Evolutionary conservation across 2,113 vertebrate genomes (phyloP).

Genomic region (Pogona vitticeps): DNA sequence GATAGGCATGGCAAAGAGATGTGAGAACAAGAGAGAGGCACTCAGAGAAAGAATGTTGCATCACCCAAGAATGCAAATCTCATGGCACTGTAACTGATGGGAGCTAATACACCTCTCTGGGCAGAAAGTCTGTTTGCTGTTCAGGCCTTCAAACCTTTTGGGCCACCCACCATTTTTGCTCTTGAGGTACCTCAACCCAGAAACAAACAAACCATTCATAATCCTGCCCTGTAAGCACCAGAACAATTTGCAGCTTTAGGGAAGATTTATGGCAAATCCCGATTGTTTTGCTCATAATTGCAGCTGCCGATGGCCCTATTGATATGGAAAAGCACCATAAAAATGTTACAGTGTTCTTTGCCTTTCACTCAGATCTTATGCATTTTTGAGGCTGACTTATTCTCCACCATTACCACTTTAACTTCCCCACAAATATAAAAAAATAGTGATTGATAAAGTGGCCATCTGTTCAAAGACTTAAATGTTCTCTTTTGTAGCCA

Average conservation of each 20-base stretch:
- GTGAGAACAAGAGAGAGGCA: neutral
- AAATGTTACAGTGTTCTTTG: conserved; percentile 19
- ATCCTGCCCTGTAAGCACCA: conserved; percentile 11
- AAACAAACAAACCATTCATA: conserved; percentile 23
- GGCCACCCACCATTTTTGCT: neutral
- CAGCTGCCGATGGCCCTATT: conserved; percentile 20
- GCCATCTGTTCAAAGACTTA: conserved; percentile 10
- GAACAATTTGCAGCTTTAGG: conserved; percentile 22
- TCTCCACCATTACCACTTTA: neutral
- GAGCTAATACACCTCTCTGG: neutral
- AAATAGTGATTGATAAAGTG: neutral
- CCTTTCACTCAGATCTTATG: conserved; percentile 10
- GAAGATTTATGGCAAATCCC: conserved; percentile 40
- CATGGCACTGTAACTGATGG: neutral
- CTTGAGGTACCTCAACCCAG: neutral
- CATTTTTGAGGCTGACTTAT: neutral
- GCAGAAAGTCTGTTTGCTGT: neutral
- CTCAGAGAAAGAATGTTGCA: neutral
- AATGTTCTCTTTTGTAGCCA: neutral
- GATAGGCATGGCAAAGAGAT: conserved; percentile 10
- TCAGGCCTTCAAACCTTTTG: neutral
- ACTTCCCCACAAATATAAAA: conserved; percentile 36
- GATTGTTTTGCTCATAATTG: conserved; percentile 30
- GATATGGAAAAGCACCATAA: neutral
- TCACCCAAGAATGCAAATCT: neutral